Conservation (phyloP, 2,797 vertebrate genomes). For the Holocentrus rufus region DNA sequence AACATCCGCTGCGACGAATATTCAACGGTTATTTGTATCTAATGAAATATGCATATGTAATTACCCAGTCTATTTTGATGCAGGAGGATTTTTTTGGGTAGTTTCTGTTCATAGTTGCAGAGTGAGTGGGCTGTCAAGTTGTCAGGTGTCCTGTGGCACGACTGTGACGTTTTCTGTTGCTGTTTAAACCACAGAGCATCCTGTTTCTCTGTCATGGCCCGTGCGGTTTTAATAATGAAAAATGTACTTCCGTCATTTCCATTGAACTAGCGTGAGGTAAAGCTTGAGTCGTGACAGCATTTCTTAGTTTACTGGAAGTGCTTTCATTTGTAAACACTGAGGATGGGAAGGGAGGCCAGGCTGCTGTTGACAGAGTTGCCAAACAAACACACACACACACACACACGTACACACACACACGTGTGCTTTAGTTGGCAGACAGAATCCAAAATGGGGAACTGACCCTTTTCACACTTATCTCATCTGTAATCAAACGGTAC, state of each 20-base stretch:
- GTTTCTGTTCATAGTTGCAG: constrained; percentile 51
- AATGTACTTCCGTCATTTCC: constrained; percentile 82
- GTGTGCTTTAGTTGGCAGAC: background rate
- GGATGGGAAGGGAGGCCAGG: constrained; percentile 56
- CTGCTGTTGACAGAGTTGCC: constrained; percentile 36
- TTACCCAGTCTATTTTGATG: background rate
- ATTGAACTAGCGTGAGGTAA: constrained; percentile 72
- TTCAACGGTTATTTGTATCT: background rate
- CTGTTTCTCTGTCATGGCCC: constrained; percentile 78
- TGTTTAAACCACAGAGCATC: constrained; percentile 81
- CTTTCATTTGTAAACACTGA: constrained; percentile 74
- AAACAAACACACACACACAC: constrained; percentile 39
- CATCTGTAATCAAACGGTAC: background rate
- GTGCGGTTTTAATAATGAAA: constrained; percentile 81
- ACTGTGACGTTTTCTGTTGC: constrained; percentile 75
- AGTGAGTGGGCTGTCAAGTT: constrained; percentile 52
- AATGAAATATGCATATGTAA: background rate
- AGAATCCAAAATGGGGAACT: constrained; percentile 36
- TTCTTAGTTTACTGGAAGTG: constrained; percentile 79
- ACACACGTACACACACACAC: constrained; percentile 20
- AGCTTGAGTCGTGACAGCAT: constrained; percentile 62
- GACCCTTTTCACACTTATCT: constrained; percentile 1
- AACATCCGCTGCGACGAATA: background rate
- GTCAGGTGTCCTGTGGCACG: constrained; percentile 70
- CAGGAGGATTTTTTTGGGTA: constrained; percentile 8